A percentile compares a stretch with the other conserved stretches of the same genome.
These are phyloP conservation scores for Melanotaenia maccullochi DNA, from an alignment of 2,797 vertebrate genomes.

Conservation along the genomic window DNA sequence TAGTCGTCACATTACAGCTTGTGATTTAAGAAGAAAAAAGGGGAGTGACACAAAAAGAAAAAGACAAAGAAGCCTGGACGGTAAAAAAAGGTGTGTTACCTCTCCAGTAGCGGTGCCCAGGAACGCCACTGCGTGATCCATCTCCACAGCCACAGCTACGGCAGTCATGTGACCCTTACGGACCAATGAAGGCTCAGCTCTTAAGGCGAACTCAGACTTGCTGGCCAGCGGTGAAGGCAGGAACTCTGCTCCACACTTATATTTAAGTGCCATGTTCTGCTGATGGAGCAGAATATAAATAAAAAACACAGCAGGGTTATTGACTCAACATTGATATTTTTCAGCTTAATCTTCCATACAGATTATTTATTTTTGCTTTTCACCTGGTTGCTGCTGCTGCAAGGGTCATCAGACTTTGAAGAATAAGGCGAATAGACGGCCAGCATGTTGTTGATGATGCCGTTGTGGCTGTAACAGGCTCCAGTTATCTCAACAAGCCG, in stretches of 20 bases:
- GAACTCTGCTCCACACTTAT: slow-evolving; percentile 81
- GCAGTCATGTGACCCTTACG: slow-evolving; percentile 84
- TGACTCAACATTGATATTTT: neutral
- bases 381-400: slow-evolving; percentile 52
- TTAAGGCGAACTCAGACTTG: slow-evolving; percentile 81
- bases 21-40: no score
- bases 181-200: slow-evolving; percentile 65
- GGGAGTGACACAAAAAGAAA: no score
- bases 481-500: slow-evolving; percentile 84
- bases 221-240: slow-evolving; percentile 91
- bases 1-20: no score
- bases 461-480: slow-evolving; percentile 84
- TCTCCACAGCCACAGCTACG: slow-evolving; percentile 88
- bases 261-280: neutral
- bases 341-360: neutral
- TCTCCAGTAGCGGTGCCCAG: slow-evolving; percentile 88
- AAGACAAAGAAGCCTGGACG: no score
- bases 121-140: slow-evolving; percentile 87
- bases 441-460: slow-evolving; percentile 39
- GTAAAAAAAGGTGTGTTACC: slow-evolving; percentile 62
- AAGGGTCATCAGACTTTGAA: slow-evolving; percentile 66
- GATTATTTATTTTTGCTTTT: neutral
- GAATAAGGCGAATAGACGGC: slow-evolving; percentile 89
- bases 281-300: slow-evolving; percentile 11
- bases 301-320: neutral